Evolutionary conservation across 1,140 invertebrate genomes (phyloP).

Genomic region (Macrocentrus cingulum): DNA sequence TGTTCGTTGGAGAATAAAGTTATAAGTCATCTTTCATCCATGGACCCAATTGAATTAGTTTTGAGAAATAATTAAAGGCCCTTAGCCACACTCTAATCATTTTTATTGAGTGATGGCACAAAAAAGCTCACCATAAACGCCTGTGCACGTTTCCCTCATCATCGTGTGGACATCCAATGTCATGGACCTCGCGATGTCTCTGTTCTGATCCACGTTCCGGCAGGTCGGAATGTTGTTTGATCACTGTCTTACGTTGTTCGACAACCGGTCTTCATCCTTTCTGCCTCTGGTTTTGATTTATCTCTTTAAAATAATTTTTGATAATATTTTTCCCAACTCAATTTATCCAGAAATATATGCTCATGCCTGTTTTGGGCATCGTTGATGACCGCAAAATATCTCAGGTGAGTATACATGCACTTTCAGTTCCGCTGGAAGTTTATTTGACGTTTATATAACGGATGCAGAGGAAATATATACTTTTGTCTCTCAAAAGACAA

Average conservation of each 20-base stretch:
- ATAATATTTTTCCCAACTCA: not conserved
- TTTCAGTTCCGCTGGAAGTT: too few relatives aligned
- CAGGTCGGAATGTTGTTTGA: conserved; percentile 21
- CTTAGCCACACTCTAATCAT: too few relatives aligned
- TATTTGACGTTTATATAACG: too few relatives aligned
- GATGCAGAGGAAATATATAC: too few relatives aligned
- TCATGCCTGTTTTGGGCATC: too few relatives aligned
- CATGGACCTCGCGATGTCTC: conserved; percentile 18
- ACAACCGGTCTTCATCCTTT: conserved; percentile 19
- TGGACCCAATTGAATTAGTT: too few relatives aligned
- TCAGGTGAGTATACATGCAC: too few relatives aligned
- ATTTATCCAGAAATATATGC: not conserved
- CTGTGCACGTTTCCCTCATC: conserved; percentile 11
- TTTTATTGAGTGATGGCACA: not conserved
- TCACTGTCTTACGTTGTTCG: conserved; percentile 18
- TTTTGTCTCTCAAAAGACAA: too few relatives aligned
- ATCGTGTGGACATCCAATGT: conserved; percentile 13
- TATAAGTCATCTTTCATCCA: too few relatives aligned
- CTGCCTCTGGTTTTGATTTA: conserved; percentile 16
- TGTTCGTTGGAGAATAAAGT: too few relatives aligned
- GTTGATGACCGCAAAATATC: too few relatives aligned
- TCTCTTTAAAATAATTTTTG: not conserved
- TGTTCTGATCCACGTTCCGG: conserved; percentile 12
- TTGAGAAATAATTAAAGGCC: too few relatives aligned
- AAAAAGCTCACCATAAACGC: conserved; percentile 4